Conservation (phyloP, 2,113 vertebrate genomes). For the Misgurnus anguillicaudatus region DNA sequence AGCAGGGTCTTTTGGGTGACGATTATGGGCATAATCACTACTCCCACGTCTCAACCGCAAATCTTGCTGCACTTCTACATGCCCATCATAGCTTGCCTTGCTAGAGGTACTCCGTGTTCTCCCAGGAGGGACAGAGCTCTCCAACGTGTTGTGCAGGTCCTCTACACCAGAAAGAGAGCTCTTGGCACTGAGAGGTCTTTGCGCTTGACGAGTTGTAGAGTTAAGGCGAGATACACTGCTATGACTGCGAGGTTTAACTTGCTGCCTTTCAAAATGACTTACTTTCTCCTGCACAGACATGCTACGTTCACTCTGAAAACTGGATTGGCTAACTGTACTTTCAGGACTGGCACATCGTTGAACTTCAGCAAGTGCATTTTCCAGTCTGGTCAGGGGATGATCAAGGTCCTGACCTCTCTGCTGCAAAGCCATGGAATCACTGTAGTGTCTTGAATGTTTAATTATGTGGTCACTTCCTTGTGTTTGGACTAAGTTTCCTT, state of each 20-base stretch:
- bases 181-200: conserved; percentile 40
- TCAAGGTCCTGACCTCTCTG: conserved; percentile 55
- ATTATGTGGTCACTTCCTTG: conserved; percentile 57
- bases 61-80: conserved; percentile 39
- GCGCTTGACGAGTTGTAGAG: conserved; percentile 57
- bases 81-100: conserved; percentile 41
- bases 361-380: conserved; percentile 73
- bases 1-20: conserved; percentile 59
- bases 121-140: conserved; percentile 58
- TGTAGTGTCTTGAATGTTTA: conserved; percentile 61
- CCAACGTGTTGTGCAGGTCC: conserved; percentile 68
- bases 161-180: conserved; percentile 67
- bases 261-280: conserved; percentile 85
- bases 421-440: conserved; percentile 54
- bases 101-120: conserved; percentile 58
- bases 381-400: conserved; percentile 68
- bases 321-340: conserved; percentile 58
- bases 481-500: conserved; percentile 49
- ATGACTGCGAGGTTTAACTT: conserved; percentile 68
- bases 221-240: conserved; percentile 56
- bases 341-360: conserved; percentile 66
- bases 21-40: conserved; percentile 58
- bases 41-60: conserved; percentile 50
- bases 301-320: conserved; percentile 55
- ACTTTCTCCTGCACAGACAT: conserved; percentile 92